These are phyloP conservation scores for Clupea harengus DNA, from an alignment of 2,113 vertebrate species.

Conservation along the genomic window DNA sequence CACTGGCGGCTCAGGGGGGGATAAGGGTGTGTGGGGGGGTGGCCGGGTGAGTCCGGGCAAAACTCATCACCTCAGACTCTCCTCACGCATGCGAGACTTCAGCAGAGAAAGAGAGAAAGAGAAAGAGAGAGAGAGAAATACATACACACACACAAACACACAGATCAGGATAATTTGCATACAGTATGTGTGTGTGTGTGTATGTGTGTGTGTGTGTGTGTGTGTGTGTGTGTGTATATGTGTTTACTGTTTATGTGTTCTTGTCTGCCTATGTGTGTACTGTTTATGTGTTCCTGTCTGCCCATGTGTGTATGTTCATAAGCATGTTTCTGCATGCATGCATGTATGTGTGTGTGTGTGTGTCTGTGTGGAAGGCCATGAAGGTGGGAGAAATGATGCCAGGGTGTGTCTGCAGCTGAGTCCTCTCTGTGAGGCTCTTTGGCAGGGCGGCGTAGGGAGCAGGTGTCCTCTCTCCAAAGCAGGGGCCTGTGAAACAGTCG, in stretches of 20 bases:
- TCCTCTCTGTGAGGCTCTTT: slow-evolving; percentile 59
- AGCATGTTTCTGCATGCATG: too few species aligned
- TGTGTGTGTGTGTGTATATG: too few species aligned
- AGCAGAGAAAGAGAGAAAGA: neutral
- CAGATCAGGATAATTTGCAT: neutral
- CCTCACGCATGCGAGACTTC: neutral
- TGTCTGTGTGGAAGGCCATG: slow-evolving; percentile 39
- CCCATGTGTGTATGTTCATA: too few species aligned
- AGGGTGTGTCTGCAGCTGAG: slow-evolving; percentile 60
- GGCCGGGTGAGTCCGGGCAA: neutral
- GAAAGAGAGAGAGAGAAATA: neutral
- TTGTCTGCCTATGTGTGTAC: too few species aligned
- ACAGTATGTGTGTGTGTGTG: too few species aligned
- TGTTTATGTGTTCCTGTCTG: too few species aligned
- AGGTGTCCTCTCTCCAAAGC: slow-evolving; percentile 63
- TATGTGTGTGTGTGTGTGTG: too few species aligned
- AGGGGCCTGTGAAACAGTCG: slow-evolving; percentile 47
- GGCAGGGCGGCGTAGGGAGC: slow-evolving; percentile 62
- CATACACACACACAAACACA: neutral
- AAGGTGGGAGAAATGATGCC: slow-evolving; percentile 53
- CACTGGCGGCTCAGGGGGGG: neutral
- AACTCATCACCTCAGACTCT: neutral
- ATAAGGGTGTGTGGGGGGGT: neutral
- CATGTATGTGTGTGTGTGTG: slow-evolving; percentile 32
- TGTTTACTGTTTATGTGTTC: too few species aligned